These are phyloP conservation scores for Philereme transversata DNA, from an alignment of 2,888 invertebrate genomes.

Conservation along the genomic window DNA sequence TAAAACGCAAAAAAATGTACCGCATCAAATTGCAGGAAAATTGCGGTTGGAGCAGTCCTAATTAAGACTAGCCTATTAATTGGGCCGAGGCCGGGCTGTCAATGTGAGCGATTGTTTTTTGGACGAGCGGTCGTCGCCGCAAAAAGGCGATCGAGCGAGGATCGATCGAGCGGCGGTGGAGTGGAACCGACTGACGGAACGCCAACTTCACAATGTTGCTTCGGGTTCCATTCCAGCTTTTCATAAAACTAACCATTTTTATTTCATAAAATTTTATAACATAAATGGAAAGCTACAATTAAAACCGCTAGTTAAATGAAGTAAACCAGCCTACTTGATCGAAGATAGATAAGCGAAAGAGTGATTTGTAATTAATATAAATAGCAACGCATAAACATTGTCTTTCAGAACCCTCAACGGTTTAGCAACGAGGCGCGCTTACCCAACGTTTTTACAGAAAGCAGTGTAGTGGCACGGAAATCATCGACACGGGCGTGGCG, in stretches of 20 bases:
- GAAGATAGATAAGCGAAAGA: too few species aligned
- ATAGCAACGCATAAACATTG: too few species aligned
- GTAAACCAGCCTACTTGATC: too few species aligned
- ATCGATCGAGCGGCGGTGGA: slow-evolving; percentile 24
- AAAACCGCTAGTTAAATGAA: not conserved
- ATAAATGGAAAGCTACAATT: not conserved
- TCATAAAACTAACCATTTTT: not conserved
- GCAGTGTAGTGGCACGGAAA: slow-evolving; percentile 16
- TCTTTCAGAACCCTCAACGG: too few species aligned
- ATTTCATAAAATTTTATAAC: too few species aligned
- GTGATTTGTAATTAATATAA: too few species aligned
- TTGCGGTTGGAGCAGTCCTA: slow-evolving; percentile 23
- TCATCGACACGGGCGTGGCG: slow-evolving; percentile 7
- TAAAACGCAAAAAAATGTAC: slow-evolving; percentile 4
- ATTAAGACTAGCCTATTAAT: slow-evolving; percentile 38
- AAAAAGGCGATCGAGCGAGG: slow-evolving; percentile 35
- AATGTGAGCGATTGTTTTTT: slow-evolving; percentile 28
- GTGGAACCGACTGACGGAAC: slow-evolving; percentile 6
- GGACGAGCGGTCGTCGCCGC: slow-evolving; percentile 23
- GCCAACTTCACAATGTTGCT: slow-evolving; percentile 1
- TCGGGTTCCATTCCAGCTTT: slow-evolving; percentile 7
- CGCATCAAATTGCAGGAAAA: slow-evolving; percentile 26
- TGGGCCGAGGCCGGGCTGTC: slow-evolving; percentile 35
- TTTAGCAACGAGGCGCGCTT: not conserved
- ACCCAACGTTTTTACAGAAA: slow-evolving; percentile 14